Conservation (phyloP, 2,888 invertebrate genomes). For the Cantharis nigra region DNA sequence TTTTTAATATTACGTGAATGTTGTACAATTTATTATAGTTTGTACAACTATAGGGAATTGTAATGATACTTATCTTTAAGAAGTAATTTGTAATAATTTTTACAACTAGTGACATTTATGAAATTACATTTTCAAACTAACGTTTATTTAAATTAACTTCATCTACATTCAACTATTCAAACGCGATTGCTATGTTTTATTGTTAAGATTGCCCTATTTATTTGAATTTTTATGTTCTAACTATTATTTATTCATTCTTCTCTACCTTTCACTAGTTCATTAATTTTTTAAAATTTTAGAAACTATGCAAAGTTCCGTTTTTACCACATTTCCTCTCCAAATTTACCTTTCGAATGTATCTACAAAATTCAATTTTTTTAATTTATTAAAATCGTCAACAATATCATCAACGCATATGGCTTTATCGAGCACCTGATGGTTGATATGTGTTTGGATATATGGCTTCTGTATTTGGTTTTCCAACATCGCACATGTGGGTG, state of each 20-base stretch:
- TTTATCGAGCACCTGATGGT: too few relatives aligned
- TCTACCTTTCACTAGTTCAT: neutral
- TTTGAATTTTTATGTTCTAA: neutral
- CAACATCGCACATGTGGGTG: too few relatives aligned
- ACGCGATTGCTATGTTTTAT: neutral
- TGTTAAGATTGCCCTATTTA: neutral
- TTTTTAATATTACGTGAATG: neutral
- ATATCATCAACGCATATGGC: too few relatives aligned
- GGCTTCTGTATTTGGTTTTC: too few relatives aligned
- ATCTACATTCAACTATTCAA: neutral
- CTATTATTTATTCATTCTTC: neutral
- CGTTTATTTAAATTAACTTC: neutral
- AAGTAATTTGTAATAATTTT: neutral
- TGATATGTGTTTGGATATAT: too few relatives aligned
- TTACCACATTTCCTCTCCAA: too few relatives aligned
- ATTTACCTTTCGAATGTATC: too few relatives aligned
- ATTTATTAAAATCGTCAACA: too few relatives aligned
- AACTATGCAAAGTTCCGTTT: too few relatives aligned
- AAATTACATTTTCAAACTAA: neutral
- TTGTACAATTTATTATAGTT: neutral
- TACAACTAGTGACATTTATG: neutral
- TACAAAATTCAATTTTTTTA: too few relatives aligned
- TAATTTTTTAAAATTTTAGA: too few relatives aligned
- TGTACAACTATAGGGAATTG: neutral
- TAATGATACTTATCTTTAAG: neutral